Evolutionary conservation across 1,140 invertebrate genomes (phyloP).

Genomic region (Dolichoris vasculosae): DNA sequence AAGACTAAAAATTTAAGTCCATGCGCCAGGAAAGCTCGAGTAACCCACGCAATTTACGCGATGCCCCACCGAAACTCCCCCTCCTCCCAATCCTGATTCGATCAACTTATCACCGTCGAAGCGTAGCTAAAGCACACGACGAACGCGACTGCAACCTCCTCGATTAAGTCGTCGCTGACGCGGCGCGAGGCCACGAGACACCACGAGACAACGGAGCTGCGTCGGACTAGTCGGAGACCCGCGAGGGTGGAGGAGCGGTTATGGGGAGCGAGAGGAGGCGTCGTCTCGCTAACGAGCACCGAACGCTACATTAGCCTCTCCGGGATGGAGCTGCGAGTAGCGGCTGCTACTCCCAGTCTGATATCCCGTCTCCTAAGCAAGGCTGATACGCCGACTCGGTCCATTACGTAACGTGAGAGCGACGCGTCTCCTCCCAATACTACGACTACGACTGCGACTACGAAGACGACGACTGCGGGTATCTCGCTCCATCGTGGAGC

Average conservation of each 20-base stretch:
- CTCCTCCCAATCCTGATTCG: too few species aligned
- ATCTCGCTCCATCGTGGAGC: not conserved
- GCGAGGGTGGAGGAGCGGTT: too few species aligned
- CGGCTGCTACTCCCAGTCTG: too few species aligned
- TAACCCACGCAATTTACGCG: not conserved
- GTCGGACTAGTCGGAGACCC: not conserved
- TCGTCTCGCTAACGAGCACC: slow-evolving; percentile 23
- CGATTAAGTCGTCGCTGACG: not conserved
- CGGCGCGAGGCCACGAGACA: not conserved
- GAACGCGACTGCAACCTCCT: not conserved
- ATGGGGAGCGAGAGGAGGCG: not conserved
- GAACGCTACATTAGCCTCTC: slow-evolving; percentile 37
- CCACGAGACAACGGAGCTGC: not conserved
- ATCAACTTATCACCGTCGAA: not conserved
- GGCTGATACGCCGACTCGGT: not conserved
- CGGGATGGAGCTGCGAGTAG: not conserved
- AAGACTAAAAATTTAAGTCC: not conserved
- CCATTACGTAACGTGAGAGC: not conserved
- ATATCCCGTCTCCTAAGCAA: not conserved
- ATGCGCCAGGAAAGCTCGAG: not conserved
- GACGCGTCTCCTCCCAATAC: too few species aligned
- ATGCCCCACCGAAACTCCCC: not conserved
- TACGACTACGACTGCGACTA: not conserved
- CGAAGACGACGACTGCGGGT: not conserved
- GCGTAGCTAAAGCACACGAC: too few species aligned